Percentiles rank a stretch among this genome's conserved stretches.
Evolutionary conservation across 2,797 vertebrate species (phyloP).

Genomic region (Anniella stebbinsi): DNA sequence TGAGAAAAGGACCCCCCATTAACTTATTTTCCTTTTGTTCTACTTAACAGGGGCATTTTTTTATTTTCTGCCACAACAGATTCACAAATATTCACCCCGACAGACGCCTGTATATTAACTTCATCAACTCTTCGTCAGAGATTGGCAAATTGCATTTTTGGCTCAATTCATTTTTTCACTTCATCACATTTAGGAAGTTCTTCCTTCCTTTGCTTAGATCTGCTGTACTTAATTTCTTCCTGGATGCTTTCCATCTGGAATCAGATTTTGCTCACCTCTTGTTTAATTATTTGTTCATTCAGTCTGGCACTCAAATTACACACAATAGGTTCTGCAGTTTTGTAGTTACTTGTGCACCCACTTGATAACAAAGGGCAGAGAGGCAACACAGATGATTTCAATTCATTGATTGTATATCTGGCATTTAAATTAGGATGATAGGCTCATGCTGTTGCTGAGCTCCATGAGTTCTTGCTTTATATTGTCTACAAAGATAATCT

Average conservation of each 20-base stretch:
- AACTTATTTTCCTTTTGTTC: slow-evolving; percentile 58
- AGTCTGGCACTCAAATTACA: slow-evolving; percentile 51
- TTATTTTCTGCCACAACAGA: slow-evolving; percentile 37
- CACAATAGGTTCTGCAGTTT: slow-evolving; percentile 11
- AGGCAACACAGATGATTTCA: not conserved
- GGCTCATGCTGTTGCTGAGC: too few species aligned
- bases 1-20: slow-evolving; percentile 49
- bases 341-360: slow-evolving; percentile 48
- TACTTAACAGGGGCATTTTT: slow-evolving; percentile 37
- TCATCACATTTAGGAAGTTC: slow-evolving; percentile 36
- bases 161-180: slow-evolving; percentile 20
- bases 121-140: not conserved
- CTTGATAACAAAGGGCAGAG: not conserved
- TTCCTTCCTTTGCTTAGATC: slow-evolving; percentile 46
- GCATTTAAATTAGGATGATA: too few species aligned
- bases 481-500: too few species aligned
- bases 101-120: slow-evolving; percentile 32
- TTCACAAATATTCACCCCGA: not conserved
- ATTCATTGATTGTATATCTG: not conserved
- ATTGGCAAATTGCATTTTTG: slow-evolving; percentile 29
- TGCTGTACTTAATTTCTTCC: slow-evolving; percentile 50
- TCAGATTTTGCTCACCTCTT: slow-evolving; percentile 9
- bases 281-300: slow-evolving; percentile 56
- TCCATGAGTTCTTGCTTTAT: too few species aligned
- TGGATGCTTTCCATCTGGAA: slow-evolving; percentile 43